A percentile compares a stretch with the other conserved stretches of the same genome.
Evolutionary conservation across 2,888 invertebrate species (phyloP).

Genomic region (Bombylius discolor): DNA sequence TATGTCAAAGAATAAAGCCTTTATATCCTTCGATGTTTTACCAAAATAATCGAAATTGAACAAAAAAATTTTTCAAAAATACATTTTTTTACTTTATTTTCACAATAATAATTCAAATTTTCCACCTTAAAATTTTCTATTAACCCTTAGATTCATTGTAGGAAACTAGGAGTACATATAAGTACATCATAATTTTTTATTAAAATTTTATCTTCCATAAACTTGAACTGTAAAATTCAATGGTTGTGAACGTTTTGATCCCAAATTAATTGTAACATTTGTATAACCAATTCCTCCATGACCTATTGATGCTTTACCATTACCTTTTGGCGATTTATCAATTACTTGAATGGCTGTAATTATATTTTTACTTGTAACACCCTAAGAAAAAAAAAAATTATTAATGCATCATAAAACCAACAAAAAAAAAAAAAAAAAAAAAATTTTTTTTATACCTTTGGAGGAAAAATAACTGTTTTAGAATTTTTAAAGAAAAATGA

Average conservation of each 20-base stretch:
- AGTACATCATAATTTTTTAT: too few relatives aligned
- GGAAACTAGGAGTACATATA: too few relatives aligned
- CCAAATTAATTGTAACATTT: slow-evolving; percentile 25
- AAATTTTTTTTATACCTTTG: not conserved
- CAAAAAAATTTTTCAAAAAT: too few relatives aligned
- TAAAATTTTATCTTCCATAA: slow-evolving; percentile 18
- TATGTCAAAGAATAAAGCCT: too few relatives aligned
- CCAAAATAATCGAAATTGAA: too few relatives aligned
- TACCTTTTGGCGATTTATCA: slow-evolving; percentile 29
- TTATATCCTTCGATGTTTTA: too few relatives aligned
- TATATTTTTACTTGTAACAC: not conserved
- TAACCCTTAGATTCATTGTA: too few relatives aligned
- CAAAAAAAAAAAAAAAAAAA: not conserved
- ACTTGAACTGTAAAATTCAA: slow-evolving; percentile 29
- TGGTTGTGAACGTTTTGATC: slow-evolving; percentile 28
- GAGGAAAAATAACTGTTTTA: not conserved
- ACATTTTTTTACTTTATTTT: too few relatives aligned
- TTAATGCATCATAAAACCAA: too few relatives aligned
- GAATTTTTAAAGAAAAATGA: too few relatives aligned
- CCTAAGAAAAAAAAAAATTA: not conserved
- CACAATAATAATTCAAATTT: too few relatives aligned
- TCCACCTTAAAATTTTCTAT: too few relatives aligned
- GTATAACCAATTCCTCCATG: slow-evolving; percentile 27
- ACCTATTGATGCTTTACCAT: slow-evolving; percentile 19
- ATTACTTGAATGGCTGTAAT: slow-evolving; percentile 11